phyloP scores from a whole-genome alignment of 2,113 vertebrate species.

The Spea bombifrons region DNA sequence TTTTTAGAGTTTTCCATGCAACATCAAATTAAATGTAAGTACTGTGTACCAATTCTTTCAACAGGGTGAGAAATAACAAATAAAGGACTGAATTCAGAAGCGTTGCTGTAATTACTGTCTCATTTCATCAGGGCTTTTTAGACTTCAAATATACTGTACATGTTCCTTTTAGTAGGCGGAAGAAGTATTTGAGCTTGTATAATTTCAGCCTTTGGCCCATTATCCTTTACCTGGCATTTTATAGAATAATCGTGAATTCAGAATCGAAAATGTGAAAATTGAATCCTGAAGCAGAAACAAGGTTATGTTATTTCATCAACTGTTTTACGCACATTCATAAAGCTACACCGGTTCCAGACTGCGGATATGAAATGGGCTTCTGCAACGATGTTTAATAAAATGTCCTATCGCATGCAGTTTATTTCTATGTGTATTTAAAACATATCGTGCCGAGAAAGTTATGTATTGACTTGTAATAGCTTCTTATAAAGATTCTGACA shows the following conservation, averaged over 20 bases:
- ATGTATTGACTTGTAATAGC: too few species aligned
- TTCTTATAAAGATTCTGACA: too few species aligned
- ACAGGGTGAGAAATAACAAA: constrained; percentile 17
- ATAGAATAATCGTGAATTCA: constrained; percentile 15
- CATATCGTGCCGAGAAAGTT: too few species aligned
- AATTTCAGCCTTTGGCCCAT: constrained; percentile 10
- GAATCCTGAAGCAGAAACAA: constrained; percentile 1
- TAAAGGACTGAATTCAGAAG: background rate
- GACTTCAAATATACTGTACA: constrained; percentile 16
- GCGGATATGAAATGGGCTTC: background rate
- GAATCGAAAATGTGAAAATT: background rate
- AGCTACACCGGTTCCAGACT: background rate
- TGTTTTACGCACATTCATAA: constrained; percentile 14
- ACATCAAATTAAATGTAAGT: constrained; percentile 16
- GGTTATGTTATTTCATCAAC: background rate
- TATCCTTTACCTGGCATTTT: constrained; percentile 27
- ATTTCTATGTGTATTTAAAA: too few species aligned
- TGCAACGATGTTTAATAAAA: background rate
- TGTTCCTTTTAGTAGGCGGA: constrained; percentile 9
- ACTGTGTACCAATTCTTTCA: background rate
- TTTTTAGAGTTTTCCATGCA: background rate
- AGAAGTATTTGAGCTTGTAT: constrained; percentile 17
- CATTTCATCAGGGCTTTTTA: constrained; percentile 29
- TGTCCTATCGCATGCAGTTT: too few species aligned
- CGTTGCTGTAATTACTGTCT: constrained; percentile 29